These are phyloP conservation scores for Apeira syringaria DNA, from an alignment of 2,888 invertebrate genomes.

Conservation along the genomic window DNA sequence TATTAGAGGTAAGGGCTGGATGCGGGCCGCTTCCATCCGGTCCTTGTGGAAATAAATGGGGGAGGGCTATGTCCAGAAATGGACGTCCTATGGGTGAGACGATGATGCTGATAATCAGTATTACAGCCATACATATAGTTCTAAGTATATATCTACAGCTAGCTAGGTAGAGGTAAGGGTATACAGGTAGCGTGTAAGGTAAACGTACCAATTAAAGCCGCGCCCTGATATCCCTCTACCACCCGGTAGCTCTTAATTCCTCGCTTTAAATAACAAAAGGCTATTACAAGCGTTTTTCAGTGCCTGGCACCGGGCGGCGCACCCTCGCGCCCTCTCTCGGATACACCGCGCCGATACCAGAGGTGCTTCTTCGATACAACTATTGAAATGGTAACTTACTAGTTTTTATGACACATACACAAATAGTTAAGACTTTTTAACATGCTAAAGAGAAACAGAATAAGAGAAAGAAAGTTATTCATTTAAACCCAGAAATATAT, in stretches of 20 bases:
- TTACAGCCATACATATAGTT: background rate
- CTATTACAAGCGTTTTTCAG: constrained; percentile 62
- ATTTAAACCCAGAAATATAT: too few relatives aligned
- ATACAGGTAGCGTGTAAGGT: constrained; percentile 29
- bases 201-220: constrained; percentile 49
- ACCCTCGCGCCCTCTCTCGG: constrained; percentile 36
- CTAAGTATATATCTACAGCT: background rate
- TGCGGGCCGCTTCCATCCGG: too few relatives aligned
- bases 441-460: too few relatives aligned
- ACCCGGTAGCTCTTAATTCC: constrained; percentile 54
- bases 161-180: background rate
- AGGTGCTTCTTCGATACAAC: constrained; percentile 39
- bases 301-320: constrained; percentile 59
- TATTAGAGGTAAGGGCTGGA: too few relatives aligned
- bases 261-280: constrained; percentile 69
- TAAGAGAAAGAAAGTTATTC: too few relatives aligned
- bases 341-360: constrained; percentile 52
- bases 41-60: too few relatives aligned
- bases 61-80: too few relatives aligned
- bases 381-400: constrained; percentile 24
- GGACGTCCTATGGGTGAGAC: too few relatives aligned
- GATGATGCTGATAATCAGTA: too few relatives aligned
- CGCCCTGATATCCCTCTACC: constrained; percentile 42
- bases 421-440: constrained; percentile 20
- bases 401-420: constrained; percentile 27